A percentile compares a stretch with the other conserved stretches of the same genome.
Conservation (phyloP, 2,888 invertebrate genomes). For the Cremastinae sp. region DNA sequence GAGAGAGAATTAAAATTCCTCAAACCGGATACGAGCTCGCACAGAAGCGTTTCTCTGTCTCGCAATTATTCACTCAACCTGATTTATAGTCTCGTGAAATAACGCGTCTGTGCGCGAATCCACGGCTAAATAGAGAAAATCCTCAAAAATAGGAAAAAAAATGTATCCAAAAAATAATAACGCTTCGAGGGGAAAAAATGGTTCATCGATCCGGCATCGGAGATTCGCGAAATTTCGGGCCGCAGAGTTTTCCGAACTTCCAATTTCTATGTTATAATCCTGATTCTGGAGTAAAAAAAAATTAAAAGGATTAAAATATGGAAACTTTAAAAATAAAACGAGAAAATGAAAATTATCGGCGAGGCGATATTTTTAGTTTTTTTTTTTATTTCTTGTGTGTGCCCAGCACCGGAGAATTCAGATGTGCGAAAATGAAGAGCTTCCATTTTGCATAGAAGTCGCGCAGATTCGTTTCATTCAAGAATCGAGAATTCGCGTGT, state of each 20-base stretch:
- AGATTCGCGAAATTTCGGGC: no score
- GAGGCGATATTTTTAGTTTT: not conserved
- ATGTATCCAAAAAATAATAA: not conserved
- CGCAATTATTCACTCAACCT: conserved; percentile 66
- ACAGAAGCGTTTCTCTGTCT: conserved; percentile 25
- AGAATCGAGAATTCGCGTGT: not conserved
- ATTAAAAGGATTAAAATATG: no score
- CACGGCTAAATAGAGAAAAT: no score
- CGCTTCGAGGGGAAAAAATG: no score
- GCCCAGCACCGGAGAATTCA: conserved; percentile 3
- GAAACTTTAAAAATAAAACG: conserved; percentile 8
- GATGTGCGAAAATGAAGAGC: conserved; percentile 13
- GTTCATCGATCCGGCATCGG: not conserved
- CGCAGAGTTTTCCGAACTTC: no score
- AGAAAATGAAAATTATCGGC: not conserved
- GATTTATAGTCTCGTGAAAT: conserved; percentile 65
- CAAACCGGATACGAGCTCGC: conserved; percentile 46
- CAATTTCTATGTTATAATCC: no score
- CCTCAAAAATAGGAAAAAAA: not conserved
- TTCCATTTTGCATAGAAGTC: conserved; percentile 52
- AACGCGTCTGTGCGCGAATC: not conserved
- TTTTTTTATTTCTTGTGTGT: not conserved
- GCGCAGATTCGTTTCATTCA: conserved; percentile 48
- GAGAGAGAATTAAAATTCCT: conserved; percentile 25
- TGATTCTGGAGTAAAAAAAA: no score